These are phyloP conservation scores for Tachycineta bicolor DNA, from an alignment of 2,113 vertebrate species.

Conservation along the genomic window DNA sequence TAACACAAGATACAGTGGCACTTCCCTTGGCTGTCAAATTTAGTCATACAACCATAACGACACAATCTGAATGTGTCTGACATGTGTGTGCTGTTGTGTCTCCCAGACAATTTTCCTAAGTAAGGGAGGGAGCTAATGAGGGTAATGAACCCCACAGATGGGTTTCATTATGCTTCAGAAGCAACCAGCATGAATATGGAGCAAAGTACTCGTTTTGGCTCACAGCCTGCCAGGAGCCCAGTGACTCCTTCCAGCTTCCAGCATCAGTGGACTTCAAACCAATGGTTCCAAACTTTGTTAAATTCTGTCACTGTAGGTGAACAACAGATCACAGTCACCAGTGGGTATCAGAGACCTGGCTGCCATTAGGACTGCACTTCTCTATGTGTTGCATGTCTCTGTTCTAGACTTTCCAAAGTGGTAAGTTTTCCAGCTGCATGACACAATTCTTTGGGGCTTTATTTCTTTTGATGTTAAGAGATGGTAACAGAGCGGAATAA, in stretches of 20 bases:
- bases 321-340: neutral
- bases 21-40: neutral
- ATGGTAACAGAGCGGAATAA: neutral
- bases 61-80: neutral
- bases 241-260: neutral
- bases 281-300: neutral
- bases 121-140: neutral
- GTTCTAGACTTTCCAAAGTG: neutral
- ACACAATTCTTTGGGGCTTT: neutral
- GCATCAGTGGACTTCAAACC: neutral
- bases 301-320: neutral
- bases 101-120: neutral
- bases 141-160: neutral
- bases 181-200: neutral
- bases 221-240: neutral
- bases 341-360: neutral
- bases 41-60: fast-evolving
- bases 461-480: neutral
- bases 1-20: neutral
- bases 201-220: neutral
- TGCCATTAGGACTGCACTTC: neutral
- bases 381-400: neutral
- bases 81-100: neutral
- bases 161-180: neutral
- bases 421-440: neutral